Base-by-base conservation (phyloP, 2,113 vertebrate genomes). In the Scopus umbretta region DNA sequence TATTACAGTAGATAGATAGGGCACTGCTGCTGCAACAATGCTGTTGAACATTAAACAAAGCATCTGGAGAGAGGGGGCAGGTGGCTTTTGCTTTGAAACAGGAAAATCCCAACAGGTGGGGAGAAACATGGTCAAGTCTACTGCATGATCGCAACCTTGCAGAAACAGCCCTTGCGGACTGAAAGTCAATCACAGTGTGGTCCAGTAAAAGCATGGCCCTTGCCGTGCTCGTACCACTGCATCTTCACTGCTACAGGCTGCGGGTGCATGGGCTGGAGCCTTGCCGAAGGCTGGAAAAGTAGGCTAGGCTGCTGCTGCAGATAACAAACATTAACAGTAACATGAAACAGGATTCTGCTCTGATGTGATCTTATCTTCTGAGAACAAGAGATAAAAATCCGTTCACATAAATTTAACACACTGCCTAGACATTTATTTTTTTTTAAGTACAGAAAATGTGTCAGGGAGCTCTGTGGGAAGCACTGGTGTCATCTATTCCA, bases 301-400 rank as follows among this genome's bases (percentile, higher is more conserved):
- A 34, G 40, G 47, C 16, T 56, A 14, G 32, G 88, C 73, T 82
- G n/a, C 43, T 59, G 5, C 56, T 47, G 90, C 81, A 75, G 70
- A n/a, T 25, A 50, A 90, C 81, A 53, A 81, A 81, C 13, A 18
- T 62, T 61, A 72, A 80, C 73, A 78, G 79, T 30, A 66, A 75
- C 90, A 76, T 1, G 0, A 42, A 92, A 55, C 84, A 92, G 91
- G 91, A 90, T 55, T 34, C 74, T 67, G 88, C 88, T 94, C 94
- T 13, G 4, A 38, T 6, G 15, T 1, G 38, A 96, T 96, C 90
- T 89, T 90, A 95, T 93, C 96, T 93, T 62, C 91, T 53, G 86
- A 92, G 95, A 97, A 55, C 55, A 73, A 68, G 80, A 73, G 82
- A 97, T 90, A 97, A 84, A 90, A 84, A 97, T 92, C 85, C 80